Base-by-base conservation (phyloP, 2,797 vertebrate genomes). In the Pantherophis vulpinus region DNA sequence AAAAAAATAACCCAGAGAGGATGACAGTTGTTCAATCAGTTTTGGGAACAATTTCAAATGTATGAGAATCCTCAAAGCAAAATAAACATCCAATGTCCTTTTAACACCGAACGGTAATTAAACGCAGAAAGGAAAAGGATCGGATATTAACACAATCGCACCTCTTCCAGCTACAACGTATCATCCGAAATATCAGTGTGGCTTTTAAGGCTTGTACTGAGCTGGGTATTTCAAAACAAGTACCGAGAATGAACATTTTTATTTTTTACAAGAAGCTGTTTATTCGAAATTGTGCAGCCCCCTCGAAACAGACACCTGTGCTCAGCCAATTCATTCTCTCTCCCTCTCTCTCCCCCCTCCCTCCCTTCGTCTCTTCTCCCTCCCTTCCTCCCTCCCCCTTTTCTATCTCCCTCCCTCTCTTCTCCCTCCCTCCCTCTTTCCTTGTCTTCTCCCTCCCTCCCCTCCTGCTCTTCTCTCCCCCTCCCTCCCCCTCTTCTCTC, bases 401-500 rank as follows among this genome's bases (percentile, higher is more conserved):
- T 14, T 37, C 37, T 37, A 37, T 37, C 37, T 37, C 37, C 37
- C 37, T 37, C 37, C 37, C 37, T 37, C 37, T 37, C 37, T 37
- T 37, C 37, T 37, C 37, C 37, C 37, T 37, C 37, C 37, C 37
- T 37, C 37, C 37, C 37, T 37, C 37, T 37, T 37, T 37, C 37
- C 37, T 37, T 37, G 2, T 2, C 37, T 37, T 42, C 37, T 2
- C 37, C 13, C 14, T 58, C 58, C 20, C 58, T 23, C 23, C 2
- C 60, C 5, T 7, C 2, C 4, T 37, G 32, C 59, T 1, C 20
- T 1, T 4, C 55, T 56, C 13, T 16, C 4, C 1, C 13, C 5
- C 4, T 5, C 13, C 5, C 5, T 7, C 1, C 2, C 23, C 0
- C 2, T 9, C 55, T 60, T 2, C 55, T 56, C 5, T 2, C 23